These are phyloP conservation scores for Agapornis canus DNA, from an alignment of 2,797 vertebrate species.

Conservation along the genomic window DNA sequence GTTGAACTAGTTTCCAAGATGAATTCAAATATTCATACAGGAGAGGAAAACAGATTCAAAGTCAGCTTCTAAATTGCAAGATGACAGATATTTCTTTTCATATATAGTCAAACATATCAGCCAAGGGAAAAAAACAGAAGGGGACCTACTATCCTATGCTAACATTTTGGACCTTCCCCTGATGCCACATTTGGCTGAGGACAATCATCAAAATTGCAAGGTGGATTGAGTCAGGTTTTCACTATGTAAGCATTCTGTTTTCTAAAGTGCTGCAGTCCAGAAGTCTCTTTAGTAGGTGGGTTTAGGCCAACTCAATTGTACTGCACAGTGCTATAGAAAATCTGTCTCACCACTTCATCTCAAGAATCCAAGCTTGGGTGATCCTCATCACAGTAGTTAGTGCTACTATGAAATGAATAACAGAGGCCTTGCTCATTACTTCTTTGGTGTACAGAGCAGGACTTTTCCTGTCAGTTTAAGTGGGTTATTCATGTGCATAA, in stretches of 20 bases:
- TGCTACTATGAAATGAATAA: neutral
- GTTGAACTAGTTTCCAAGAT: neutral
- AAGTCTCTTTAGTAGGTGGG: neutral
- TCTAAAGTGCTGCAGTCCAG: neutral
- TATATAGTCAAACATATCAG: neutral
- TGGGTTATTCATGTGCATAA: neutral
- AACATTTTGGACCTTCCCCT: neutral
- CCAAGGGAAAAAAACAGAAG: neutral
- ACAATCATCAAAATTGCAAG: fast-evolving
- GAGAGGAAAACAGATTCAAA: constrained; percentile 20
- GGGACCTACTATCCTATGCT: neutral
- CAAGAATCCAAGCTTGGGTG: neutral
- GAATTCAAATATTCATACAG: neutral
- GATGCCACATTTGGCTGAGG: neutral
- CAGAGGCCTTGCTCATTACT: neutral
- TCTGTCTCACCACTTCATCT: neutral
- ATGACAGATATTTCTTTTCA: neutral
- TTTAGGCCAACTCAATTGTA: neutral
- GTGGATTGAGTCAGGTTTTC: neutral
- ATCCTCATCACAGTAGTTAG: neutral
- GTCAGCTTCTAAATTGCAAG: neutral
- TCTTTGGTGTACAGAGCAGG: neutral
- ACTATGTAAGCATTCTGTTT: neutral
- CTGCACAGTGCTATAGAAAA: neutral
- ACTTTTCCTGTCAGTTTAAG: neutral